Base-by-base conservation (phyloP, 64 coral and sea anemone species). In the Anthopleura sola region DNA sequence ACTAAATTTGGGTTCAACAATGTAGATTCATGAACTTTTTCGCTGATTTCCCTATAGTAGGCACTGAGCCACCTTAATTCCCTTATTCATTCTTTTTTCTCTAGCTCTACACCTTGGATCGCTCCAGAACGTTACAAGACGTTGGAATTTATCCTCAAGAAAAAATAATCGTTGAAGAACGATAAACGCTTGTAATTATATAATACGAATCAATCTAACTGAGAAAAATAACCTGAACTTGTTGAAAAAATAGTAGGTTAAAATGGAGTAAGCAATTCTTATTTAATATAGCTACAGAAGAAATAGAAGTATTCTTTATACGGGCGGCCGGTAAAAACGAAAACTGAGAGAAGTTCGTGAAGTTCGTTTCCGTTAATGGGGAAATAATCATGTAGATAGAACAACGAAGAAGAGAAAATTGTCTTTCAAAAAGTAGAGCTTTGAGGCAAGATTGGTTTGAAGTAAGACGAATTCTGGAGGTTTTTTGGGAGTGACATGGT, bases 81-180 rank as follows among this genome's bases (percentile, higher is more conserved):
- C n/a, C n/a, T 44, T 44, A 44, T 44, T 44, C 2, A 0, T 44
- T 44, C 39, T 53, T 84, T 48, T 26, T 78, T 21, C 46, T 13
- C 11, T 49, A 99, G 97, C 84, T 99, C 10, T 94, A 93, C 1
- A 86, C 80, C 10, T 32, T 90, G 81, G 97, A 99, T 85, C 23
- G 82, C 44, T 71, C 86, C 23, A 51, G 94, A 74, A 92, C 89
- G 16, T 84, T 99, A 33, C 89, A 99, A 64, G 36, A 85, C 20
- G 16, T 90, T 68, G 92, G 97, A 50, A 90, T 94, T 24, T 99
- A 99, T 66, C 97, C 97, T 28, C 97, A 99, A 85, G 97, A 99
- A 76, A 99, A 93, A 11, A 86, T 99, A 39, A 94, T 99, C 78
- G 97, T 99, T 19, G 97, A 99, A 95, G 97, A 99, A 83, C 87